These are phyloP conservation scores for Leptatherina wallacei DNA, from an alignment of 2,797 vertebrate species.

Conservation along the genomic window DNA sequence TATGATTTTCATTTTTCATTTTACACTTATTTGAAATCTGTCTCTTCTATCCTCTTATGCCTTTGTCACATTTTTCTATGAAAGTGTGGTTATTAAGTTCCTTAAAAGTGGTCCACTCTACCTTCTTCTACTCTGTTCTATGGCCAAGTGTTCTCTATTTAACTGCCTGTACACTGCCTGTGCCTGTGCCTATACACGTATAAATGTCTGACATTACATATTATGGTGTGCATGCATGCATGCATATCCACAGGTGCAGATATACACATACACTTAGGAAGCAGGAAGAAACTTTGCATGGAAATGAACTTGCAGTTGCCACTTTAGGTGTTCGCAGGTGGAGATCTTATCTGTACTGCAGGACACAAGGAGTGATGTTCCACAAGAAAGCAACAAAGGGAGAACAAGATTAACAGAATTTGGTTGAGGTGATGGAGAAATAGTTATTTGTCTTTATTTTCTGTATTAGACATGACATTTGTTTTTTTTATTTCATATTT, in stretches of 20 bases:
- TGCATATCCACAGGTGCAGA: slow-evolving; percentile 12
- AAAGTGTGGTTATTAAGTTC: neutral
- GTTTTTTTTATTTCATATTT: neutral
- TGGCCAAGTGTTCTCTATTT: slow-evolving; percentile 25
- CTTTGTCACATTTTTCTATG: slow-evolving; percentile 25
- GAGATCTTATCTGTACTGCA: slow-evolving; percentile 66
- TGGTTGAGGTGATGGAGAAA: slow-evolving; percentile 10
- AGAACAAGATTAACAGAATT: slow-evolving; percentile 26
- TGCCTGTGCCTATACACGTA: slow-evolving; percentile 37
- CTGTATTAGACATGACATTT: too few relatives aligned
- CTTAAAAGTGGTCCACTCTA: slow-evolving; percentile 25
- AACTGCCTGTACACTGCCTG: slow-evolving; percentile 37
- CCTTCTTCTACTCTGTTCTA: slow-evolving; percentile 45
- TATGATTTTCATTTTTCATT: slow-evolving; percentile 48
- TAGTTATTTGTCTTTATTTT: neutral
- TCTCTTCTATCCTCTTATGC: slow-evolving; percentile 20
- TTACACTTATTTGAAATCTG: slow-evolving; percentile 49
- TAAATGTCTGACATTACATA: slow-evolving; percentile 43
- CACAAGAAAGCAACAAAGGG: slow-evolving; percentile 19
- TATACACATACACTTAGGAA: slow-evolving; percentile 5
- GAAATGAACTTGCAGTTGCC: slow-evolving; percentile 38
- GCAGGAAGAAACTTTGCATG: slow-evolving; percentile 2
- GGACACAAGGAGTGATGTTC: slow-evolving; percentile 48
- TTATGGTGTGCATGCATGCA: slow-evolving; percentile 6
- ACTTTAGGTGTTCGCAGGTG: too few relatives aligned